phyloP scores from a whole-genome alignment of 2,888 invertebrate species.

The Boloria selene region DNA sequence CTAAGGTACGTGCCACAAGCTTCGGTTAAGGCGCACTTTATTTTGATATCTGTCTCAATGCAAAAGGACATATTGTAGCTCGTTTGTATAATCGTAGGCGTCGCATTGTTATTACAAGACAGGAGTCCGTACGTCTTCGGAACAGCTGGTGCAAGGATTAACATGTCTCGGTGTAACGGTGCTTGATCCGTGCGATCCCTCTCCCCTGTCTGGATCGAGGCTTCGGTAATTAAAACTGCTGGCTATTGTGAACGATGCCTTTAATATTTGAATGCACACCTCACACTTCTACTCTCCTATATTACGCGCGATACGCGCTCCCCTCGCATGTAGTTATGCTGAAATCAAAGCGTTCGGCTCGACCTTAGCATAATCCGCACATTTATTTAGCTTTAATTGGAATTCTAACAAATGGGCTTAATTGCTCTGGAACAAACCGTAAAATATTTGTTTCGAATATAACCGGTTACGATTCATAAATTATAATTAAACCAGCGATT shows the following conservation, averaged over 20 bases:
- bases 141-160: slow-evolving; percentile 20
- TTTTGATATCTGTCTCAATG: slow-evolving; percentile 12
- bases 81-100: not conserved
- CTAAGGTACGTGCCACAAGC: not conserved
- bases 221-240: slow-evolving; percentile 21
- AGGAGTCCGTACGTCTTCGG: slow-evolving; percentile 15
- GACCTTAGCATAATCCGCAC: slow-evolving; percentile 11
- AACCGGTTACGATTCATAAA: slow-evolving; percentile 29
- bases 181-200: not conserved
- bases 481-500: slow-evolving; percentile 28
- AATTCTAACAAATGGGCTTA: slow-evolving; percentile 26
- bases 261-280: not conserved
- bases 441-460: slow-evolving; percentile 32
- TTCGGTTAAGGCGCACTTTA: not conserved
- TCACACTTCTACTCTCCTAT: too few species aligned
- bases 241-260: not conserved
- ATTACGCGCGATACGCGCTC: not conserved
- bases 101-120: not conserved
- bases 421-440: slow-evolving; percentile 22
- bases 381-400: slow-evolving; percentile 15
- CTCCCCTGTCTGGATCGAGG: not conserved
- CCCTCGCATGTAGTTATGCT: not conserved
- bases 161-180: slow-evolving; percentile 13
- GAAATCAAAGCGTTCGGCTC: not conserved
- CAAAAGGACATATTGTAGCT: slow-evolving; percentile 4